phyloP scores from a whole-genome alignment of 1,140 invertebrate genomes.

The Dendrolimus punctatus region DNA sequence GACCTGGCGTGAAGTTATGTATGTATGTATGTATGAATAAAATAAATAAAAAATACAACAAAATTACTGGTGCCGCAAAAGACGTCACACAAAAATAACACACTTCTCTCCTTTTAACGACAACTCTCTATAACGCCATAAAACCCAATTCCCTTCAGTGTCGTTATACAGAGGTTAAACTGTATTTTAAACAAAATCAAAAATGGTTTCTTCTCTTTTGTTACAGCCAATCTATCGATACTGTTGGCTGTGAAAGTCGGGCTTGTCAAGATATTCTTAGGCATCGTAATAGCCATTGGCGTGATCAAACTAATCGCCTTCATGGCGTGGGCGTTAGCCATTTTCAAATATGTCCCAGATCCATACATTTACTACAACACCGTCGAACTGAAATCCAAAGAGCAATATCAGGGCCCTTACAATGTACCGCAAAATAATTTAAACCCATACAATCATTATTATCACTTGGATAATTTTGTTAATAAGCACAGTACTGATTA shows the following conservation, averaged over 20 bases:
- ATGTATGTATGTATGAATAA: too few relatives aligned
- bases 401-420: not conserved
- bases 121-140: too few relatives aligned
- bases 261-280: conserved; percentile 44
- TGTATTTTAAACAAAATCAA: not conserved
- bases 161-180: not conserved
- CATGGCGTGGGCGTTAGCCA: conserved; percentile 45
- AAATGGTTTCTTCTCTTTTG: conserved; percentile 22
- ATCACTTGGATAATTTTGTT: too few relatives aligned
- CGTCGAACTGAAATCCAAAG: not conserved
- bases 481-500: too few relatives aligned
- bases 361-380: conserved; percentile 16
- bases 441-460: too few relatives aligned
- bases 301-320: conserved; percentile 40
- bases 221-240: conserved; percentile 52
- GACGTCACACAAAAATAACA: too few relatives aligned
- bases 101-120: too few relatives aligned
- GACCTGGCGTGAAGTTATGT: too few relatives aligned
- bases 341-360: conserved; percentile 44
- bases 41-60: too few relatives aligned
- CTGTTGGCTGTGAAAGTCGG: conserved; percentile 43
- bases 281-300: conserved; percentile 37
- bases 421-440: too few relatives aligned
- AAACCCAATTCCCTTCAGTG: not conserved
- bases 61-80: too few relatives aligned